Base-by-base conservation (phyloP, 2,797 vertebrate genomes). In the Bovichtus diacanthus region DNA sequence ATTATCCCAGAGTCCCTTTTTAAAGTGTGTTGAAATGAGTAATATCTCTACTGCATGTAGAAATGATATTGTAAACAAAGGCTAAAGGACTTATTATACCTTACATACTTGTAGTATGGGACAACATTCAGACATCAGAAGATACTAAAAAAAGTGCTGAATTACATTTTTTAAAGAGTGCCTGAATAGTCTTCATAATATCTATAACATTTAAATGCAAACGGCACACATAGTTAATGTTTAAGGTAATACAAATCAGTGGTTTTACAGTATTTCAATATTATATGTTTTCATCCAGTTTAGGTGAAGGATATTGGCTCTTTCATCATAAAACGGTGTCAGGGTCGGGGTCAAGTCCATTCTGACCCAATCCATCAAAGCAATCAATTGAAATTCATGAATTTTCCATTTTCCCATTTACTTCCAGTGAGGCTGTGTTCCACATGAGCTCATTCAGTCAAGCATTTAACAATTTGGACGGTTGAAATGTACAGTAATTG, bases 401-500 rank as follows among this genome's bases (percentile, higher is more conserved):
- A 29, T 67, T 71, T 56, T 54, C 51, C 51, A 1, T 80, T 68
- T 81, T 69, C 36, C 60, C 39, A 43, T 81, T n/a, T 63, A 46
- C 51, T 54, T 65, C 69, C 51, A 19, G 41, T 10, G 41, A 65
- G 47, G 51, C 38, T 19, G 31, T 50, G 29, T 62, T 78, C 51
- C 70, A 70, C 77, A 19, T 7, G 58, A 79, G 58, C 68, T 80
- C 70, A 19, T 70, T 82, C 74, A 29, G 2, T 36, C 25, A 16
- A 65, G 74, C 13, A 18, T 78, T 82, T 19, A 71, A 41, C 34
- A 23, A 31, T 82, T 44, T 61, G 41, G 49, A 71, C 4, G 19
- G 41, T 27, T 70, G 56, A 82, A 74, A 63, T 67, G 50, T 72
- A 49, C 73, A 74, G 67, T 78, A 74, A 89, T 86, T 76, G 79